phyloP scores from a whole-genome alignment of 2,113 vertebrate genomes.

The Xiphophorus couchianus region DNA sequence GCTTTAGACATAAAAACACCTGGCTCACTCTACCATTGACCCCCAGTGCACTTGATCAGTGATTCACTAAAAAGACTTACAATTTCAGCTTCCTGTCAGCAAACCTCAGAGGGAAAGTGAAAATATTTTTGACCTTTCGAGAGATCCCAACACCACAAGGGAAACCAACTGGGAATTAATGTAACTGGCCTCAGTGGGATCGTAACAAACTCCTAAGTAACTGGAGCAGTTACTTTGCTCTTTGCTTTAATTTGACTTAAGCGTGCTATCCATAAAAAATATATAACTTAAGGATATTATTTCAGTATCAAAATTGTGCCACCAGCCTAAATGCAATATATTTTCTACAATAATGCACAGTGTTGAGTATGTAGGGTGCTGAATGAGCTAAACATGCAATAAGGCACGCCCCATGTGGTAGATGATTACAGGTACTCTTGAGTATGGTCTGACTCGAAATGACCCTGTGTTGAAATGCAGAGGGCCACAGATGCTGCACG shows the following conservation, averaged over 20 bases:
- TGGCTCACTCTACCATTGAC: constrained; percentile 19
- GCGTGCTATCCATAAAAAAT: neutral
- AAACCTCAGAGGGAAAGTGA: constrained; percentile 1
- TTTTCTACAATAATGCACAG: neutral
- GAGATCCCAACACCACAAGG: constrained; percentile 8
- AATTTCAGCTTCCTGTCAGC: constrained; percentile 15
- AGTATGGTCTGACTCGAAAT: neutral
- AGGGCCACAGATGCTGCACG: constrained; percentile 15
- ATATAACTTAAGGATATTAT: neutral
- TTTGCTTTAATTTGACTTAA: too few relatives aligned
- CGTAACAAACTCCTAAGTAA: too few relatives aligned
- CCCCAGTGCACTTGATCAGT: constrained; percentile 18
- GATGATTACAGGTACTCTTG: neutral
- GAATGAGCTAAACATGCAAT: neutral
- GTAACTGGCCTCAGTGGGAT: constrained; percentile 1
- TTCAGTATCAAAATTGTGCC: neutral
- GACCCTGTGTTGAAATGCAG: constrained; percentile 5
- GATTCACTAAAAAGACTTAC: constrained; percentile 25
- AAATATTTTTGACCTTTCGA: constrained; percentile 25
- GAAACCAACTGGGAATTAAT: constrained; percentile 17
- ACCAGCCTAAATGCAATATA: neutral
- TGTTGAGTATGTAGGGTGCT: neutral
- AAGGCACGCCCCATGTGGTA: neutral
- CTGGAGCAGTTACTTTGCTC: too few relatives aligned
- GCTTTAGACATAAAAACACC: constrained; percentile 20